Percentiles rank a stretch among this genome's conserved stretches.
These are phyloP conservation scores for Sitobion miscanthi DNA, from an alignment of 1,140 invertebrate species.

Conservation along the genomic window DNA sequence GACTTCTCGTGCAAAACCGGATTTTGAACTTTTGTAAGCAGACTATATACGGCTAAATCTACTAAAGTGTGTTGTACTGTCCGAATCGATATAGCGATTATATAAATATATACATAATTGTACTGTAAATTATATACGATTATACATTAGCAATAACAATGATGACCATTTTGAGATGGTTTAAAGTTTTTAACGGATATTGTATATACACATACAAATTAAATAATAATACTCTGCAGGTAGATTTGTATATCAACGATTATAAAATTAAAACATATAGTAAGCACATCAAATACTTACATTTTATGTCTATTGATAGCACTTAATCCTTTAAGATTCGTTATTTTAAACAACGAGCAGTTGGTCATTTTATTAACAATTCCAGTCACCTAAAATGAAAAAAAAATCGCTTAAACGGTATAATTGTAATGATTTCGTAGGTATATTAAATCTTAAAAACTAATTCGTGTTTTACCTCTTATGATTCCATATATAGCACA, in stretches of 20 bases:
- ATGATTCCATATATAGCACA: not conserved
- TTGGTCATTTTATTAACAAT: not conserved
- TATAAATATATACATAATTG: too few species aligned
- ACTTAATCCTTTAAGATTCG: not conserved
- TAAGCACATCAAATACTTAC: not conserved
- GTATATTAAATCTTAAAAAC: not conserved
- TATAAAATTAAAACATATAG: not conserved
- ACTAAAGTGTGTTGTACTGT: not conserved
- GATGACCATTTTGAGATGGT: not conserved
- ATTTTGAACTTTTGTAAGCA: not conserved
- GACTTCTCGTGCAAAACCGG: not conserved
- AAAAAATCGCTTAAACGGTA: not conserved
- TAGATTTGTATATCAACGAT: too few species aligned
- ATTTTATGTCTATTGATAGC: not conserved
- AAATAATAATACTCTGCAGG: too few species aligned
- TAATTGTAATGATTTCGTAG: not conserved
- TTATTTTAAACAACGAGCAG: not conserved
- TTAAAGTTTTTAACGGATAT: not conserved
- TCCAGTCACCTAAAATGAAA: not conserved
- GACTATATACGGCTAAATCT: too few species aligned
- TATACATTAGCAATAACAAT: not conserved
- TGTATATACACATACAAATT: not conserved
- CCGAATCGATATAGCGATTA: not conserved
- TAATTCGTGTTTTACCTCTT: not conserved
- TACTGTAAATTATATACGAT: not conserved